phyloP scores from a whole-genome alignment of 2,113 vertebrate genomes.

The Aplodontia rufa region DNA sequence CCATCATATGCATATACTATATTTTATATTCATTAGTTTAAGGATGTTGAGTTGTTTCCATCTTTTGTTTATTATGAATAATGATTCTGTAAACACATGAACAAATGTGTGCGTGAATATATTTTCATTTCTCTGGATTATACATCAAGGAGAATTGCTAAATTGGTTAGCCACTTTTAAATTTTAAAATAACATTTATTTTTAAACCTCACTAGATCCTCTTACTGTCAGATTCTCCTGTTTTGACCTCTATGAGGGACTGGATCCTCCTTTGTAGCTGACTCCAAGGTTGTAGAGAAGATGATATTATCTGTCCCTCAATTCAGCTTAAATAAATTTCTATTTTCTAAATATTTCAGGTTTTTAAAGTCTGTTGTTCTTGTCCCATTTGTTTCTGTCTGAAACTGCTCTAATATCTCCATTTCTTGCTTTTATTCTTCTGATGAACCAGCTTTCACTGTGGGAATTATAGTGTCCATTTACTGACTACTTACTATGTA shows the following conservation, averaged over 20 bases:
- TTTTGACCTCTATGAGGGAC: not conserved
- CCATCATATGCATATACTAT: not conserved
- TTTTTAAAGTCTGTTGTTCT: not conserved
- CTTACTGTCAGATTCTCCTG: not conserved
- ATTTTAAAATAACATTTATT: not conserved
- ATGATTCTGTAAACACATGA: not conserved
- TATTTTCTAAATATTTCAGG: not conserved
- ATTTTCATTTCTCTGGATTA: not conserved
- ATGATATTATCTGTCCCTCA: not conserved
- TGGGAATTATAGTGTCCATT: not conserved
- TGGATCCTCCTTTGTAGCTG: not conserved
- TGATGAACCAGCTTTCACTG: not conserved
- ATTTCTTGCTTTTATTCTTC: not conserved
- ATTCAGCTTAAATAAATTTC: not conserved
- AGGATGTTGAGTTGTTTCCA: not conserved
- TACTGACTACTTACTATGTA: not conserved
- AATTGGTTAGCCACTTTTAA: not conserved
- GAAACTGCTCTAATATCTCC: not conserved
- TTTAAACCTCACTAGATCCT: not conserved
- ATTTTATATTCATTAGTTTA: slow-evolving; percentile 5
- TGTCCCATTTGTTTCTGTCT: not conserved
- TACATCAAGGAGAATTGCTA: not conserved
- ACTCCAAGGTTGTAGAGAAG: not conserved
- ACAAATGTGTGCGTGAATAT: not conserved
- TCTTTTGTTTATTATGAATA: not conserved